phyloP scores from a whole-genome alignment of 2,888 invertebrate species.

The Lamproptera curius region DNA sequence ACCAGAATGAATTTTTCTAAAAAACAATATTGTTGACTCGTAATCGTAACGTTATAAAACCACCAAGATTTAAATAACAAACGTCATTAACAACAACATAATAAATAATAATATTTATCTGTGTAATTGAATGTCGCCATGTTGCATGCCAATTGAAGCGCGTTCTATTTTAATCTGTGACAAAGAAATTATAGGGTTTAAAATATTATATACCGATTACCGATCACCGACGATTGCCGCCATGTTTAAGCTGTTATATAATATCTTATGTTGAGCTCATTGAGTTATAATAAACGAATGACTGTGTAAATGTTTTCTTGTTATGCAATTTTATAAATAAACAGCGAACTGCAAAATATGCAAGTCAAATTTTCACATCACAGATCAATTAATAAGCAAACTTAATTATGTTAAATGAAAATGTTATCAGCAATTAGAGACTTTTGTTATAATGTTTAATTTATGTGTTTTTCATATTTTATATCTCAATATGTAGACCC shows the following conservation, averaged over 20 bases:
- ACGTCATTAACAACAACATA: constrained; percentile 3
- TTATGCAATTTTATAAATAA: neutral
- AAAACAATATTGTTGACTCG: too few relatives aligned
- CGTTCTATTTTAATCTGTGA: neutral
- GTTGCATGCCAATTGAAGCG: neutral
- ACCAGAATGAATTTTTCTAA: too few relatives aligned
- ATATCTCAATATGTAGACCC: neutral
- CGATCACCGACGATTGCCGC: neutral
- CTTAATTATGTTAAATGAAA: too few relatives aligned
- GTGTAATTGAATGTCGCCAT: constrained; percentile 5
- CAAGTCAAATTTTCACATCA: too few relatives aligned
- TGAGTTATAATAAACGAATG: constrained; percentile 1
- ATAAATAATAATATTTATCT: constrained; percentile 11
- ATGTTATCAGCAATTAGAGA: too few relatives aligned
- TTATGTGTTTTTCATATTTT: too few relatives aligned
- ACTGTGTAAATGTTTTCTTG: neutral
- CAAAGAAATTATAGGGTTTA: neutral
- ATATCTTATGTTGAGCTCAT: constrained; percentile 1
- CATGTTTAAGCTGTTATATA: constrained; percentile 7
- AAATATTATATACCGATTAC: neutral
- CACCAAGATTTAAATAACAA: too few relatives aligned
- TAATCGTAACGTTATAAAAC: too few relatives aligned
- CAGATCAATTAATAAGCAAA: too few relatives aligned
- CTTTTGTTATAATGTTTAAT: too few relatives aligned
- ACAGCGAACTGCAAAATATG: neutral